Evolutionary conservation across 2,888 invertebrate species (phyloP), one percentile per base, ranked within the genome.

Genomic region (Oegoconia quadripuncta): DNA sequence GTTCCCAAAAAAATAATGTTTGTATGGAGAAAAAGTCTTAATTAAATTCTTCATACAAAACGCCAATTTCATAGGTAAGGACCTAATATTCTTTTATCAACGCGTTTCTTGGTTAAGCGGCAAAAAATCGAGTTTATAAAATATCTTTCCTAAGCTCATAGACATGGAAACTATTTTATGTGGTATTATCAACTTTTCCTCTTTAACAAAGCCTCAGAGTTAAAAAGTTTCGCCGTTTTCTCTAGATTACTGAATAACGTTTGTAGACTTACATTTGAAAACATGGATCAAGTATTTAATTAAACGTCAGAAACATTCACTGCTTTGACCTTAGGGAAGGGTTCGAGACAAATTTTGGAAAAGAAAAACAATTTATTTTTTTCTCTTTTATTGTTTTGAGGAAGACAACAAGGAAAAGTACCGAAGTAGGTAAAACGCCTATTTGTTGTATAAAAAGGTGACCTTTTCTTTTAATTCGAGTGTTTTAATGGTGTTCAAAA

Each of bases 161-260:
- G 33, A 46, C 46, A 42, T 41, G 40, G 47, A 53, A 52, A 49
- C 45, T 52, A 54, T 53, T 49, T 53, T 63, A 59, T 56, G 40
- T 52, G 56, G 57, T 63, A 66, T 61, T 67, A 64, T 60, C 57
- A 53, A 72, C 51, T 70, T 72, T 65, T 56, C 57, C 59, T 68
- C 67, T 72, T 60, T 53, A 59, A 56, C 53, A 57, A 57, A 64
- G 58, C 60, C 58, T 41, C 55, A 41, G 53, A 59, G 49, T 48
- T 54, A 44, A 16, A 42, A 68, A 64, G 59, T 69, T 52, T 38
- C 28, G 41, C 51, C 55, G 56, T 56, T 60, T 52, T 41, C 53
- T 54, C 43, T 47, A 37, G 26, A 37, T 55, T 50, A 48, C 53
- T 52, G 59, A 57, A 63, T 58, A 63, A 50, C 63, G 55, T 62